Base-by-base conservation (phyloP, 2,113 vertebrate genomes). In the Psammodynastes pulverulentus region DNA sequence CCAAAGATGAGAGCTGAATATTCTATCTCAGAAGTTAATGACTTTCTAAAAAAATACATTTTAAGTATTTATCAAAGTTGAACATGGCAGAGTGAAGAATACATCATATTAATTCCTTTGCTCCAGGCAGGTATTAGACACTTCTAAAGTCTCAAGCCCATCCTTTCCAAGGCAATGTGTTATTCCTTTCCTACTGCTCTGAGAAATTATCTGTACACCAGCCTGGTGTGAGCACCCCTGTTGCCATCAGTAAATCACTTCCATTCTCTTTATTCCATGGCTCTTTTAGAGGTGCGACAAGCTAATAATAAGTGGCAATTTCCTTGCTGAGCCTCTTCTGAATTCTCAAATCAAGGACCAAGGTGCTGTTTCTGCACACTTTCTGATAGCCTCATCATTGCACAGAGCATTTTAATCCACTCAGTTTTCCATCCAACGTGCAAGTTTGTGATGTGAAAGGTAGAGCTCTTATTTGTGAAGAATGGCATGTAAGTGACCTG, bases 41-140 rank as follows among this genome's bases (percentile, higher is more conserved):
- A 98, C 96, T 97, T 97, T 98, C 97, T 95, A 17, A 58, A 46
- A 98, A 92, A 98, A 97, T 97, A 98, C 96, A 97, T 98, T 98
- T 97, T 97, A 98, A 98, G 97, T 98, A 98, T 98, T 98, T 98
- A 98, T 98, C 98, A 98, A 97, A 98, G 97, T 97, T 97, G 97
- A 98, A 96, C 97, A 97, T 96, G 96, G 97, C 96, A 98, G 97
- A 96, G 96, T 93, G 93, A 93, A 94, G 97, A 97, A 97, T 94
- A 94, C 96, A 97, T 97, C 95, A 97, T 97, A 98, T 98, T 98
- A 98, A 98, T 98, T 98, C 97, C 95, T 97, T 98, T 97, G 97
- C 98, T 98, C 91, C 96, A 97, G 97, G 98, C 98, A 97, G 97
- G 97, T 98, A 98, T 98, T 97, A 98, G 97, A 96, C 97, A 97